Percentiles rank a stretch among this genome's conserved stretches.
Evolutionary conservation across 1,140 invertebrate genomes (phyloP).

Genomic region (Trichomalopsis sarcophagae): DNA sequence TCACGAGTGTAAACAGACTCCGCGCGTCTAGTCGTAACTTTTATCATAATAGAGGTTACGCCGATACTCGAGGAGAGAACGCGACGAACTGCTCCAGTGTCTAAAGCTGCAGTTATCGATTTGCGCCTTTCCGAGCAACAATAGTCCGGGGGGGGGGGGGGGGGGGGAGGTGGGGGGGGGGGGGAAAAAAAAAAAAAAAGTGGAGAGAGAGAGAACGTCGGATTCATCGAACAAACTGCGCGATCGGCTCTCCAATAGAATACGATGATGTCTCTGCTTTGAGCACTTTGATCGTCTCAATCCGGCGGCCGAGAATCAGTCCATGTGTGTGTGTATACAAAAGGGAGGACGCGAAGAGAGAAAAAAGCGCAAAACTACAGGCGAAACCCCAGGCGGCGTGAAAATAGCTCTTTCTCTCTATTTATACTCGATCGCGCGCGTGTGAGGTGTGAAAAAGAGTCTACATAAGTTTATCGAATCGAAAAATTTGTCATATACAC

Average conservation of each 20-base stretch:
- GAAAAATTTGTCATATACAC: neutral
- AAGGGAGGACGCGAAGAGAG: too few relatives aligned
- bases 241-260: conserved; percentile 36
- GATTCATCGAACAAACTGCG: neutral
- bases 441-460: too few relatives aligned
- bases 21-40: neutral
- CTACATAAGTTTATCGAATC: too few relatives aligned
- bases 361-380: neutral
- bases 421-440: too few relatives aligned
- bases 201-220: neutral
- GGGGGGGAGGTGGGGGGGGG: too few relatives aligned
- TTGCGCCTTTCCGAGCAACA: neutral
- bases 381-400: neutral
- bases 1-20: neutral
- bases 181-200: too few relatives aligned
- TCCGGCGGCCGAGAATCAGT: neutral
- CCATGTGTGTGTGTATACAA: neutral
- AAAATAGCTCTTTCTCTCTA: neutral
- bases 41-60: neutral
- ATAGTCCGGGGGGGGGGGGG: too few relatives aligned
- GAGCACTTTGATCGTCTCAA: conserved; percentile 45
- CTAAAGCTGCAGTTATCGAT: neutral
- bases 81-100: neutral
- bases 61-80: neutral
- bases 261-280: conserved; percentile 36